phyloP scores from a whole-genome alignment of 2,113 vertebrate genomes.

The Fulica atra region DNA sequence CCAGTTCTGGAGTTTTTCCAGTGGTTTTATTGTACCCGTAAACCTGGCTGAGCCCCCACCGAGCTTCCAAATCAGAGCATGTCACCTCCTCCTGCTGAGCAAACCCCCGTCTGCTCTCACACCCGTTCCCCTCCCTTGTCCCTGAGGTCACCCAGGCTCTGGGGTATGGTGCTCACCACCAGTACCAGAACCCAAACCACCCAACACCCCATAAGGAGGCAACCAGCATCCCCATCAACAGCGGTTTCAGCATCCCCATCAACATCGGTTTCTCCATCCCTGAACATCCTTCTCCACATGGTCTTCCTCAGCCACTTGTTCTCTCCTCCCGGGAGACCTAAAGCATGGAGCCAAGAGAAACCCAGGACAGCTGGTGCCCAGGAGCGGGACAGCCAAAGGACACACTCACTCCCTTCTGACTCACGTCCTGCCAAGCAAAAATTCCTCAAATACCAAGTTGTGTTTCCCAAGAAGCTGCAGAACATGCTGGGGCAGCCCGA shows the following conservation, averaged over 20 bases:
- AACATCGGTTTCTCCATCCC: not conserved
- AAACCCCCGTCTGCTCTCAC: not conserved
- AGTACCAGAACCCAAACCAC: not conserved
- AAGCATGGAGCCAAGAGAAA: not conserved
- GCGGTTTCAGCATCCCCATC: not conserved
- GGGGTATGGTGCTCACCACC: not conserved
- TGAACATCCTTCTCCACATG: not conserved
- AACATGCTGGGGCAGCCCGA: not conserved
- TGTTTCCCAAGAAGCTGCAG: not conserved
- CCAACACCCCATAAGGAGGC: fast-evolving
- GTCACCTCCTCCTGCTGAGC: not conserved
- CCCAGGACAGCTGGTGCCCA: not conserved
- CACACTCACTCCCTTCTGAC: not conserved
- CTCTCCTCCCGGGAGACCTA: not conserved
- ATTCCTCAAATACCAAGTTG: not conserved
- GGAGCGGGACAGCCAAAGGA: not conserved
- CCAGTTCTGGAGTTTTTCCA: not conserved
- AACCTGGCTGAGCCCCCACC: not conserved
- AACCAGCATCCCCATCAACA: not conserved
- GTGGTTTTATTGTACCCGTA: not conserved
- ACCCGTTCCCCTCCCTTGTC: not conserved
- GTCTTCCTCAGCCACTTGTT: not conserved
- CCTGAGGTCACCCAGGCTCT: not conserved
- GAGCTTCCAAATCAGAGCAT: not conserved
- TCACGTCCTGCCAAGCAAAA: not conserved